Base-by-base conservation (phyloP, 2,888 invertebrate genomes). In the Pachycephus smyrnensis region DNA sequence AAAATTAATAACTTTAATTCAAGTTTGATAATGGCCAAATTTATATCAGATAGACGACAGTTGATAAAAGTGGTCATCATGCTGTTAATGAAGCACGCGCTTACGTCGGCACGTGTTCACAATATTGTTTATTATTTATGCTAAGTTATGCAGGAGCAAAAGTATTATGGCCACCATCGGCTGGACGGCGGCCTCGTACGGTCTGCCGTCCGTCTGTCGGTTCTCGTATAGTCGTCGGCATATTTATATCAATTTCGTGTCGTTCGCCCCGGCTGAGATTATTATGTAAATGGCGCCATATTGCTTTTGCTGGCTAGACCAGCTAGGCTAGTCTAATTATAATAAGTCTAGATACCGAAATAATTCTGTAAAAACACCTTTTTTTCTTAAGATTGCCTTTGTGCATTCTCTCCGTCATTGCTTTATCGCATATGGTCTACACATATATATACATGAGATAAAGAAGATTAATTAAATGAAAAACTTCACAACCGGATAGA, bases 121-220 rank as follows among this genome's bases (percentile, higher is more conserved):
- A 88, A 89, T 90, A 90, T 91, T 90, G 89, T 91, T 91, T 90
- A 90, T 90, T 90, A 91, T 91, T 91, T 90, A 91, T 91, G 91
- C 89, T 90, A 90, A 91, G 87, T 90, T 90, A 91, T 91, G 90
- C 91, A 55, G 87, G 83, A 86, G 86, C 86, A 74, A 77, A 69
- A 40, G 32, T 33, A 71, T 71, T 31, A 33, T 71, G 71, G 32
- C 71, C 71, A 71, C 80, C 81, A 82, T 82, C 76, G 81, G 82
- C 82, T 87, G 88, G 87, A 88, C 85, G 85, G 85, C 87, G 87
- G 87, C 87, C 87, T 87, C 86, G 82, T 23, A 55, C 55, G 76
- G 88, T 88, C 88, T 89, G 85, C 87, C 86, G 88, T 87, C 86
- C 84, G 89, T 89, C 89, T 90, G 88, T 88, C 80, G 76, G 73